Evolutionary conservation across 2,113 vertebrate species (phyloP).

Genomic region (Poicephalus meyeri): DNA sequence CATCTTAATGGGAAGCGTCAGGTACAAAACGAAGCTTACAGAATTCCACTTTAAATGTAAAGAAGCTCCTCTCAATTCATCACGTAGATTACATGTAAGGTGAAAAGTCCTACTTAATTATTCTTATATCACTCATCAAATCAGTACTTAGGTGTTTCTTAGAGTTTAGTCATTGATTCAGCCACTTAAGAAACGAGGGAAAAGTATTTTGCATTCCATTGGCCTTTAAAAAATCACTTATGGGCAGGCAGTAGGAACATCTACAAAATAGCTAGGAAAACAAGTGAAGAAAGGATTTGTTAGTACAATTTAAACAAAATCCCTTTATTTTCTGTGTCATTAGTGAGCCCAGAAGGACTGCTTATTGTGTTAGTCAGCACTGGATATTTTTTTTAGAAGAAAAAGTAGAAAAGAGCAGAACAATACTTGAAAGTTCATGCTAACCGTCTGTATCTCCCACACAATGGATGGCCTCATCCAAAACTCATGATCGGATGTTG

Average conservation of each 20-base stretch:
- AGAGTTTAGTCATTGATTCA: background rate
- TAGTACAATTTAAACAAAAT: background rate
- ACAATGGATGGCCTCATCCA: constrained; percentile 18
- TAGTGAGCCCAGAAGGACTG: background rate
- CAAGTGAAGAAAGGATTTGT: background rate
- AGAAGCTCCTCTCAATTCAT: background rate
- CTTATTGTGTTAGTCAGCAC: background rate
- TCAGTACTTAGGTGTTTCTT: background rate
- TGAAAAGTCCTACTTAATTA: background rate
- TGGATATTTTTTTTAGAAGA: background rate
- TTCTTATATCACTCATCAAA: background rate
- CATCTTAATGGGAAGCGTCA: background rate
- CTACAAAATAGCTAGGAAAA: constrained; percentile 11
- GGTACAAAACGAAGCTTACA: background rate
- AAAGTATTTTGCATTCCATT: background rate
- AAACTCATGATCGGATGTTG: background rate
- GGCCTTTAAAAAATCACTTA: background rate
- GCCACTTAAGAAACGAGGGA: background rate
- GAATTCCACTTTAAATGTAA: background rate
- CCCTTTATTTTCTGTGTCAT: constrained; percentile 8
- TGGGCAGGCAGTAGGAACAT: background rate
- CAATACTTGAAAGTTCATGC: background rate
- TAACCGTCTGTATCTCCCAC: background rate
- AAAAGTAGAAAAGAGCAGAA: background rate
- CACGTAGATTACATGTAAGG: background rate